Conservation (phyloP, 2,113 vertebrate genomes). For the Ondatra zibethicus region DNA sequence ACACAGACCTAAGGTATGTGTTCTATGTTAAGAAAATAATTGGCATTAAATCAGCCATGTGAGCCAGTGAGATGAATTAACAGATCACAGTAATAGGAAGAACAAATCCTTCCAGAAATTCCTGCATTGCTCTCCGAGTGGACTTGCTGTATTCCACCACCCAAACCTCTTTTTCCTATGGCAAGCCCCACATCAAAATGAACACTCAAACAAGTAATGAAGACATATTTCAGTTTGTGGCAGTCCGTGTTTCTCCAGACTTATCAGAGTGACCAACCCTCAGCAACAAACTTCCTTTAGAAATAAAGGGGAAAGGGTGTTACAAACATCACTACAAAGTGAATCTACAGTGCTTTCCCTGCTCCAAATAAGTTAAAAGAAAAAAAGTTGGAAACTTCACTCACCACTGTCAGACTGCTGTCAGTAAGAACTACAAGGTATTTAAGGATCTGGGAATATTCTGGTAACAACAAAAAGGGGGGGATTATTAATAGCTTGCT, state of each 20-base stretch:
- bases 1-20: background rate
- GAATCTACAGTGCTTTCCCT: slow-evolving; percentile 34
- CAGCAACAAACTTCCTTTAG: slow-evolving; percentile 37
- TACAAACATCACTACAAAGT: background rate
- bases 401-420: slow-evolving; percentile 57
- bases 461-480: slow-evolving; percentile 73
- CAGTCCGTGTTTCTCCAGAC: slow-evolving; percentile 50
- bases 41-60: slow-evolving; percentile 71
- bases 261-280: slow-evolving; percentile 27
- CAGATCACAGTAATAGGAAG: slow-evolving; percentile 62
- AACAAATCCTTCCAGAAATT: slow-evolving; percentile 78
- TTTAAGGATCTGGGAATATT: slow-evolving; percentile 70
- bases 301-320: background rate
- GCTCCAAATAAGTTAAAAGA: slow-evolving; percentile 38
- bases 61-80: slow-evolving; percentile 78
- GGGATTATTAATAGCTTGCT: slow-evolving; percentile 79
- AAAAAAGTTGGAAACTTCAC: slow-evolving; percentile 76
- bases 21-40: slow-evolving; percentile 76
- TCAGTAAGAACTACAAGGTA: slow-evolving; percentile 72
- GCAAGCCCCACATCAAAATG: slow-evolving; percentile 66
- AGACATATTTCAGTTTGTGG: slow-evolving; percentile 57
- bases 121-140: slow-evolving; percentile 49
- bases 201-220: slow-evolving; percentile 75
- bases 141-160: slow-evolving; percentile 63
- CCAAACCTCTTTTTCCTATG: slow-evolving; percentile 55